These are phyloP conservation scores for Myiozetetes cayanensis DNA, from an alignment of 2,113 vertebrate species.

Conservation along the genomic window DNA sequence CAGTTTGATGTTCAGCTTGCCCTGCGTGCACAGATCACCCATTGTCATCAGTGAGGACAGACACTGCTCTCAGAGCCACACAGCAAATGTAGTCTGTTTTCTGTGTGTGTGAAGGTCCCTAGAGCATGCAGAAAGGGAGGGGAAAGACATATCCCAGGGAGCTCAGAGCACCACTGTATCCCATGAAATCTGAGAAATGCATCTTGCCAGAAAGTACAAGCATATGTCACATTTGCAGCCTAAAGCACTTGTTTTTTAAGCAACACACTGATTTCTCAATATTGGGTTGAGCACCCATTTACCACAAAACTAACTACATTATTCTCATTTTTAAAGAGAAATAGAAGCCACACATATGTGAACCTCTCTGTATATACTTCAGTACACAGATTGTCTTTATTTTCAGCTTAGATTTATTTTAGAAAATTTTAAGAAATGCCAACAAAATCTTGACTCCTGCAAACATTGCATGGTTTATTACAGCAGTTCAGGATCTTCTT, in stretches of 20 bases:
- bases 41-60: neutral
- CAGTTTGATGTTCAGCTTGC: constrained; percentile 15
- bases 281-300: neutral
- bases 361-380: neutral
- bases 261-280: neutral
- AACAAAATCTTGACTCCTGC: neutral
- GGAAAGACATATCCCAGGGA: neutral
- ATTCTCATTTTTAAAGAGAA: neutral
- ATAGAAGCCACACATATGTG: neutral
- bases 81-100: neutral
- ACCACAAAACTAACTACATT: neutral
- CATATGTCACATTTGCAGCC: neutral
- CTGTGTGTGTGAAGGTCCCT: neutral
- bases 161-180: neutral
- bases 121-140: constrained; percentile 10
- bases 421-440: neutral
- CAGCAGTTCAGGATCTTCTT: neutral
- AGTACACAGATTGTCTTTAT: neutral
- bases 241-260: constrained; percentile 31
- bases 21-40: neutral
- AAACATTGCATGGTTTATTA: neutral
- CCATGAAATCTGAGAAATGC: neutral
- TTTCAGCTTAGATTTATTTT: neutral
- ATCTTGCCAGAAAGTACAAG: constrained; percentile 3
- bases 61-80: constrained; percentile 1